These are phyloP conservation scores for Anneissia japonica DNA, from an alignment of 35 echinoderm and acorn worm species.

Conservation along the genomic window DNA sequence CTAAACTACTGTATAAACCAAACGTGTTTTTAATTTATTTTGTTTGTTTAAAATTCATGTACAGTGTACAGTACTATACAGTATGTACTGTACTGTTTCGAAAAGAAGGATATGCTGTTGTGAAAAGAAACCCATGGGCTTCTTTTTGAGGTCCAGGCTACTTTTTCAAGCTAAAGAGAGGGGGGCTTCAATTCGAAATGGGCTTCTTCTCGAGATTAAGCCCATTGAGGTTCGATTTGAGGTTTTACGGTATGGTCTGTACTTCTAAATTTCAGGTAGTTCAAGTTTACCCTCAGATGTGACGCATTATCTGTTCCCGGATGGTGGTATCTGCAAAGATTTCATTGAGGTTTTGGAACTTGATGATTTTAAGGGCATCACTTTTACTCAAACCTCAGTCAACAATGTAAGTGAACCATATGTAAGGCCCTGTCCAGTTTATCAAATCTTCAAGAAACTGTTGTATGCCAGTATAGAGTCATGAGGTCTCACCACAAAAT, in stretches of 20 bases:
- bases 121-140: too few species aligned
- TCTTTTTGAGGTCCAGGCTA: too few species aligned
- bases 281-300: slow-evolving; percentile 26
- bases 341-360: slow-evolving; percentile 85
- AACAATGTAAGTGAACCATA: slow-evolving; percentile 56
- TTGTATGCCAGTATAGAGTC: neutral
- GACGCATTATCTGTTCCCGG: slow-evolving; percentile 74
- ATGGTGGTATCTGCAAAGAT: slow-evolving; percentile 50
- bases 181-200: too few species aligned
- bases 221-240: neutral
- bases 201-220: neutral
- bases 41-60: too few species aligned
- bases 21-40: too few species aligned
- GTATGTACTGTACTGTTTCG: too few species aligned
- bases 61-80: too few species aligned
- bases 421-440: neutral
- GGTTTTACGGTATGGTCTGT: neutral
- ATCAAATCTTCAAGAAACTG: neutral
- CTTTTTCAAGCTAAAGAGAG: too few species aligned
- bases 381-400: slow-evolving; percentile 76
- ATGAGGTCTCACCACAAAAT: neutral
- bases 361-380: slow-evolving; percentile 60
- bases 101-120: too few species aligned
- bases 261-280: neutral
- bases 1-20: too few species aligned